These are phyloP conservation scores for Pseudorhiza aurosa DNA, from an alignment of 30 jellyfish, hydroid and myxozoan genomes.

Conservation along the genomic window DNA sequence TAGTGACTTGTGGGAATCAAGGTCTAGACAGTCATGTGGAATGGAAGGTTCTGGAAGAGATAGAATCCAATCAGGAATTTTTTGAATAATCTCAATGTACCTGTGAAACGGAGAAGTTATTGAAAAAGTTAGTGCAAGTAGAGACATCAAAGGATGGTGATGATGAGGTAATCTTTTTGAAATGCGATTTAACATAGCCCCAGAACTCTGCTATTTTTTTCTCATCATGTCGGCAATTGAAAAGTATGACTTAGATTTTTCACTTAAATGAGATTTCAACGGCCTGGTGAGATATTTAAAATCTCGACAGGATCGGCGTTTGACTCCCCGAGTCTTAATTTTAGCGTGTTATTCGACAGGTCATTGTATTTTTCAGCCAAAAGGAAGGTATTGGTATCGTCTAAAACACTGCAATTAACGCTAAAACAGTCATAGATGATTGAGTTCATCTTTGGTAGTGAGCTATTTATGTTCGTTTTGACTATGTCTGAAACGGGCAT, in stretches of 20 bases:
- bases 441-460: background rate
- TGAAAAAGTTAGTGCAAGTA: background rate
- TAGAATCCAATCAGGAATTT: background rate
- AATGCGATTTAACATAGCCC: background rate
- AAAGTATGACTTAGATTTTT: background rate
- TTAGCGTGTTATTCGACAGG: background rate
- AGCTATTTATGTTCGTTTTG: background rate
- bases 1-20: background rate
- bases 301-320: conserved; percentile 6
- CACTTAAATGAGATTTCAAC: background rate
- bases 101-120: background rate
- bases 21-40: background rate
- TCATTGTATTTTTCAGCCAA: background rate
- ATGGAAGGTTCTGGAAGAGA: background rate
- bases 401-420: background rate
- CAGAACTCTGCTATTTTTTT: background rate
- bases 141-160: background rate
- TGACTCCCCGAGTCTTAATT: background rate
- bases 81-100: background rate
- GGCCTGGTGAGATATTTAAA: background rate
- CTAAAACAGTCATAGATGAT: background rate
- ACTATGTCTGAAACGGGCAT: background rate
- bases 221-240: background rate
- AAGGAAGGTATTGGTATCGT: background rate
- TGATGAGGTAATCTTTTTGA: background rate